These are phyloP conservation scores for chimpanzee (Pan troglodytes) DNA, from an alignment of 2,113 vertebrate genomes.

Conservation along the genomic window NHGRI_mPanTro3-v2.1_pri NC_072414.2:61629501-61630000, in stretches of 20 bases:
- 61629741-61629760: no score
- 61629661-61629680: not conserved
- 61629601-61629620: not conserved
- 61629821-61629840: not conserved
- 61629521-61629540: not conserved
- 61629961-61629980: no score
- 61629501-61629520: not conserved
- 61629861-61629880: not conserved
- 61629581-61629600: not conserved
- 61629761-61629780: not conserved
- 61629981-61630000: no score
- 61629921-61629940: fast-evolving
- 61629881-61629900: not conserved
- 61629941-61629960: no score
- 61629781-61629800: not conserved
- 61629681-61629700: not conserved
- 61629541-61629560: not conserved
- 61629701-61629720: fast-evolving
- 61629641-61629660: not conserved
- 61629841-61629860: not conserved
- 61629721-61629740: not conserved
- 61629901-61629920: not conserved
- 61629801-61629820: not conserved
- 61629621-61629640: not conserved
- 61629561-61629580: not conserved